A percentile compares a stretch with the other conserved stretches of the same genome.
These are phyloP conservation scores for Metopolophium dirhodum DNA, from an alignment of 1,140 invertebrate species.

Conservation along the genomic window DNA sequence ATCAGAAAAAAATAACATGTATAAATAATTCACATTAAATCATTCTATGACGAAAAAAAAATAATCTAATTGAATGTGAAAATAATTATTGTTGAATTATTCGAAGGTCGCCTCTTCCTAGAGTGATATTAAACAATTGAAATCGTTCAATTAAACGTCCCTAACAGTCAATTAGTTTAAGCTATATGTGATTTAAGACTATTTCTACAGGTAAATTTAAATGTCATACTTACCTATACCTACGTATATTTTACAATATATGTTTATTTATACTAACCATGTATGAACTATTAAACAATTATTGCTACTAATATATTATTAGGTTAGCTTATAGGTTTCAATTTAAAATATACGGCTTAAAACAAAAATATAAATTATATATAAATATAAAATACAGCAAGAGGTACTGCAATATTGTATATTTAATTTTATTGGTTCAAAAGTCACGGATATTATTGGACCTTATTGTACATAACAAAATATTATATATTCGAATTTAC, in stretches of 20 bases:
- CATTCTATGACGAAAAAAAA: slow-evolving; percentile 24
- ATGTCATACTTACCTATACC: neutral
- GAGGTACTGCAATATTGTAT: neutral
- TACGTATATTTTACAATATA: neutral
- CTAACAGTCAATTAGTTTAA: slow-evolving; percentile 41
- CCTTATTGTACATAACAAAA: neutral
- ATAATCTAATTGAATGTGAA: slow-evolving; percentile 40
- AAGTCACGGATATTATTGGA: neutral
- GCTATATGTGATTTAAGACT: neutral
- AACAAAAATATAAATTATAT: neutral
- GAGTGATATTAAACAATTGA: slow-evolving; percentile 40
- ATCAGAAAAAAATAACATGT: neutral
- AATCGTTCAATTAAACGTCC: slow-evolving; percentile 47
- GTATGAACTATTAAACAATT: neutral
- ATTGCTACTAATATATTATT: neutral
- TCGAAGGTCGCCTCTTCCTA: slow-evolving; percentile 29
- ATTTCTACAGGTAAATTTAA: slow-evolving; percentile 27
- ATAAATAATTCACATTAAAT: slow-evolving; percentile 19
- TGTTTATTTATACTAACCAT: neutral
- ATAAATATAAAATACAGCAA: neutral
- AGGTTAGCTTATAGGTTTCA: neutral
- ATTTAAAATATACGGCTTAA: neutral
- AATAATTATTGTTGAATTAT: slow-evolving; percentile 29
- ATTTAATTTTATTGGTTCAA: neutral
- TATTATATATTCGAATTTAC: neutral